These are phyloP conservation scores for Phaethornis superciliosus DNA, from an alignment of 2,113 vertebrate genomes.

Conservation along the genomic window DNA sequence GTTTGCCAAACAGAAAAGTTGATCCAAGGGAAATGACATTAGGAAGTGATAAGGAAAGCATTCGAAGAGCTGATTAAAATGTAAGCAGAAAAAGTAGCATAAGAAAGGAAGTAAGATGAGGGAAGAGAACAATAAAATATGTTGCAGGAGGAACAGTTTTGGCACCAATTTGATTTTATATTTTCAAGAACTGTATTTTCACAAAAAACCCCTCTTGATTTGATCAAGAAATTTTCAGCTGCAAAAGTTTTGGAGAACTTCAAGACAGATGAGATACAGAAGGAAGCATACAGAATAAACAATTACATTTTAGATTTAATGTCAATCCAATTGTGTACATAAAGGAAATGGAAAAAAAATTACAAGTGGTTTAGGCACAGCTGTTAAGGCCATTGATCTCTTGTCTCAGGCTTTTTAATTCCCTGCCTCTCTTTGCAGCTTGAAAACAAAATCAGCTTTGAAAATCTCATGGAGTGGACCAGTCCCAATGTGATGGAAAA, in stretches of 20 bases:
- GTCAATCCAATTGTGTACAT: not conserved
- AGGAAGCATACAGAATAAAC: not conserved
- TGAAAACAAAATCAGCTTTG: slow-evolving; percentile 41
- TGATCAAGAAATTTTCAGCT: not conserved
- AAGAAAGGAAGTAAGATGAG: not conserved
- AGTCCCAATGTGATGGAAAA: slow-evolving; percentile 49
- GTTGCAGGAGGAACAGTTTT: not conserved
- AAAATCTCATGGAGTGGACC: slow-evolving; percentile 58
- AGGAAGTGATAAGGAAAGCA: not conserved
- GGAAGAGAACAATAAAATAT: not conserved
- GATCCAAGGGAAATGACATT: not conserved
- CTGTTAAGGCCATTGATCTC: not conserved
- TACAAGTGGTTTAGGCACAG: not conserved
- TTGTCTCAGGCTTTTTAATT: not conserved
- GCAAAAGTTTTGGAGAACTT: not conserved
- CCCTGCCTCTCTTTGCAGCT: slow-evolving; percentile 36
- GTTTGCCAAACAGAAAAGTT: not conserved
- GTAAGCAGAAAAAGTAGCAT: not conserved
- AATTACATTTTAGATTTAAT: not conserved
- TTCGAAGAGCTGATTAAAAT: not conserved
- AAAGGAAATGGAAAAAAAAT: not conserved
- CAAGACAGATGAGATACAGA: not conserved
- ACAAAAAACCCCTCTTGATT: not conserved
- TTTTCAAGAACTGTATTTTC: not conserved
- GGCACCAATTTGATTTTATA: not conserved